These are phyloP conservation scores for Carassius carassius DNA, from an alignment of 2,113 vertebrate species.

Conservation along the genomic window DNA sequence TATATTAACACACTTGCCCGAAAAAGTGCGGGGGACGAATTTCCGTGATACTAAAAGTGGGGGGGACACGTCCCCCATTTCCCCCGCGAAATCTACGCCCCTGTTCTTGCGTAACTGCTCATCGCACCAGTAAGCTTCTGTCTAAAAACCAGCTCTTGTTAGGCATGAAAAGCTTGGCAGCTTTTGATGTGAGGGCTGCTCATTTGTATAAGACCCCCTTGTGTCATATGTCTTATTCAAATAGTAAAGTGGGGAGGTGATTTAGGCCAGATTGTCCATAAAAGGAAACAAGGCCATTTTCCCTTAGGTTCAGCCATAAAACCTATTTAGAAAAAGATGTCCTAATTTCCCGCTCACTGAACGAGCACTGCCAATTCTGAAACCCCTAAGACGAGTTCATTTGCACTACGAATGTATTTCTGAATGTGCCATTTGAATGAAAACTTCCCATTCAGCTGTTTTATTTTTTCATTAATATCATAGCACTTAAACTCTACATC, in stretches of 20 bases:
- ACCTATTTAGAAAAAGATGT: slow-evolving; percentile 55
- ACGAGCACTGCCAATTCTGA: slow-evolving; percentile 21
- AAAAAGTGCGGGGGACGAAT: no score
- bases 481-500: not conserved
- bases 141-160: not conserved
- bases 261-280: slow-evolving; percentile 58
- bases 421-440: slow-evolving; percentile 13
- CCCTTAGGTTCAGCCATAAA: slow-evolving; percentile 55
- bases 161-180: not conserved
- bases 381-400: slow-evolving; percentile 10
- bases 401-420: not conserved
- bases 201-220: slow-evolving; percentile 21
- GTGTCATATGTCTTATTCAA: slow-evolving; percentile 41
- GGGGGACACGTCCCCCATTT: no score
- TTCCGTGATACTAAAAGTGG: no score
- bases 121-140: not conserved
- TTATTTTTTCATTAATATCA: no score
- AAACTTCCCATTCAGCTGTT: slow-evolving; percentile 19
- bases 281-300: slow-evolving; percentile 57
- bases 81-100: no score
- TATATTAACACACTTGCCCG: no score
- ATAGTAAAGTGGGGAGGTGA: slow-evolving; percentile 36
- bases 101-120: not conserved
- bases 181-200: not conserved
- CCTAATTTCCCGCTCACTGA: slow-evolving; percentile 48